Evolutionary conservation across 2,113 vertebrate species (phyloP).

Genomic region (Anthoscopus minutus): DNA sequence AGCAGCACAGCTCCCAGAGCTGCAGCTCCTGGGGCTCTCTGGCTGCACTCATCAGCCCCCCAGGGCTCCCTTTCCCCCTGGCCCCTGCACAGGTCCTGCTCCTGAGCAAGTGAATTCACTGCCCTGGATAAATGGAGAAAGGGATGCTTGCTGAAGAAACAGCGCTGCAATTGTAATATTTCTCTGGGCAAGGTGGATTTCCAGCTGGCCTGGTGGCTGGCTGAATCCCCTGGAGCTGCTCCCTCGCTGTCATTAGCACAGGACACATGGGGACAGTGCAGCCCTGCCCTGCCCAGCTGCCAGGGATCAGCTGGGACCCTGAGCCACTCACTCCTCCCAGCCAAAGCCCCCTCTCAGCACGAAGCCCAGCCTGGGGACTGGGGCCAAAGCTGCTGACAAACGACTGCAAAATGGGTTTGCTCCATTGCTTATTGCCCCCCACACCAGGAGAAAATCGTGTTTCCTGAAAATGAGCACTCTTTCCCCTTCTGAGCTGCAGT

Average conservation of each 20-base stretch:
- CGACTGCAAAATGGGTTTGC: fast-evolving
- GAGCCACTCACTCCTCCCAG: fast-evolving
- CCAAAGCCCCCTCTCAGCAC: not conserved
- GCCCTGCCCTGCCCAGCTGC: not conserved
- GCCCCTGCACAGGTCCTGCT: fast-evolving
- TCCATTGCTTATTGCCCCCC: fast-evolving
- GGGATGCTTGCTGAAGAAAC: fast-evolving
- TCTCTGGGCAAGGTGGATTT: fast-evolving
- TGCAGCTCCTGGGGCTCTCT: not conserved
- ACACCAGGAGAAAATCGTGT: fast-evolving
- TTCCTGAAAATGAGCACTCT: not conserved
- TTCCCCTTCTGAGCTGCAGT: not conserved
- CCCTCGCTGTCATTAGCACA: fast-evolving
- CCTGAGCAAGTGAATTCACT: not conserved
- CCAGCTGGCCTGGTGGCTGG: fast-evolving
- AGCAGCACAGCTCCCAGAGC: not conserved
- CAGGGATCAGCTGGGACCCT: not conserved
- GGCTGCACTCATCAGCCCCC: not conserved
- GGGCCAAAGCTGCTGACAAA: fast-evolving
- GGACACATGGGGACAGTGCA: too few species aligned
- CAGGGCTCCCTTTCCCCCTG: not conserved
- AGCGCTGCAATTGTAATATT: fast-evolving
- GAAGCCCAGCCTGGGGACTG: not conserved
- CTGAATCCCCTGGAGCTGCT: fast-evolving
- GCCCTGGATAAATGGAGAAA: fast-evolving